Base-by-base conservation (phyloP, 2,888 invertebrate species). In the Melipona bicolor region DNA sequence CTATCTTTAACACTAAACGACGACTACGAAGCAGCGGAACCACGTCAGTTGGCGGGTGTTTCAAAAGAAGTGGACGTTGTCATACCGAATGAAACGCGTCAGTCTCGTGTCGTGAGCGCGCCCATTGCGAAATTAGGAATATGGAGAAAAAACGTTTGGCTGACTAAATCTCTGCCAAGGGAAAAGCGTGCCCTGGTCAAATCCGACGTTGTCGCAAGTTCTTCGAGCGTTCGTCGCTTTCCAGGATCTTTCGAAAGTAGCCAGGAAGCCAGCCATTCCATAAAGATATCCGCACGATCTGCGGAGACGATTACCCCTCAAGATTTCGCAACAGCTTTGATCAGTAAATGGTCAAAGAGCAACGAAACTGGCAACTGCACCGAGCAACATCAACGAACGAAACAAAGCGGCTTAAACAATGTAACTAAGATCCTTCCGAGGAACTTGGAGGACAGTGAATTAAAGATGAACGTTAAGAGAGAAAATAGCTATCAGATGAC, bases 71-170 rank as follows among this genome's bases (percentile, higher is more conserved):
- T 91, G 70, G 92, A 92, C 76, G 86, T 93, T 17, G 81, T 89
- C 21, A 91, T 93, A 21, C 89, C 91, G 5, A 92, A 92, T 77
- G 93, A 93, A 67, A 92, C 88, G 49, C 89, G 90, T 13, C 86
- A 88, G 54, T 69, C 90, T 81, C 75, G 90, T 4, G 88, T 89
- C 32, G 86, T 86, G 80, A 90, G 87, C 24, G 76, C 87, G 0
- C 86, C 89, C 9, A 54, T 77, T 32, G 65, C 81, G 13, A 87
- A 85, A 36, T 74, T 91, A 36, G 93, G 92, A 24, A 85, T 92
- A 2, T 93, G 92, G 92, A 88, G 90, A 5, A 92, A 91, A 62
- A 93, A 92, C 76, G 84, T 91, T 6, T 93, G 94, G 94, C 87
- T 93, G 0, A 93, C 93, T 13, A 93, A 91, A 65, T 83, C 89